Base-by-base conservation (phyloP, 2,888 invertebrate genomes). In the Epirrita christyi region DNA sequence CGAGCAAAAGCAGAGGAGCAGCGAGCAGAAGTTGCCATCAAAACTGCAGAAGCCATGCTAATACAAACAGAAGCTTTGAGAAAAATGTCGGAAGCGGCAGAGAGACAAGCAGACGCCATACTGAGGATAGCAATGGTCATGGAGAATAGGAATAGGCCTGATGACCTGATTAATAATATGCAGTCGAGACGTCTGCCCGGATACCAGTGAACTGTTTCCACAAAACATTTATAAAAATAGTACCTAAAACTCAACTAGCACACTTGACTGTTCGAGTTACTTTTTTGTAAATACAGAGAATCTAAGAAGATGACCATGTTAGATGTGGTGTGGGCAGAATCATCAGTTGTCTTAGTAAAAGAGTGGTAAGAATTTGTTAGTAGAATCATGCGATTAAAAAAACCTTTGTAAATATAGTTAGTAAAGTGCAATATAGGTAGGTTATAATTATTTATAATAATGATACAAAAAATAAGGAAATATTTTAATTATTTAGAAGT, bases 1-100 rank as follows among this genome's bases (percentile, higher is more conserved):
- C 68, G 84, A 37, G 86, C 86, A 0, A 81, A 77, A 27, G 86
- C 87, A 0, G 86, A 85, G 34, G 79, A 83, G 50, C 71, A 75
- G 10, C 68, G 81, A 2, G 81, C 77, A 0, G 61, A 54, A 0
- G 75, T 77, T 0, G 76, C 83, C 0, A 69, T 70, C 0, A 81
- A 78, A 46, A 80, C 70, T 29, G 82, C 86, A 0, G 83, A 86
- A 10, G 83, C 86, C 0, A 76, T 83, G 0, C 44, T 80, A 0
- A 28, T 78, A 0, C 88, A 88, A 43, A 84, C 86, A 0, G 81
- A 85, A 8, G 85, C 86, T 0, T 51, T 88, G 13, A 78, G 68
- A 52, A 80, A 75, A 29, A 64, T 88, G 0, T 77, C 88, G 0
- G 82, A 86, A 1, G 88, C 86, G 0, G 78, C 85, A 0, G 65